These are phyloP conservation scores for Aplysia californica DNA, from an alignment of 1,140 invertebrate species.

Conservation along the genomic window DNA sequence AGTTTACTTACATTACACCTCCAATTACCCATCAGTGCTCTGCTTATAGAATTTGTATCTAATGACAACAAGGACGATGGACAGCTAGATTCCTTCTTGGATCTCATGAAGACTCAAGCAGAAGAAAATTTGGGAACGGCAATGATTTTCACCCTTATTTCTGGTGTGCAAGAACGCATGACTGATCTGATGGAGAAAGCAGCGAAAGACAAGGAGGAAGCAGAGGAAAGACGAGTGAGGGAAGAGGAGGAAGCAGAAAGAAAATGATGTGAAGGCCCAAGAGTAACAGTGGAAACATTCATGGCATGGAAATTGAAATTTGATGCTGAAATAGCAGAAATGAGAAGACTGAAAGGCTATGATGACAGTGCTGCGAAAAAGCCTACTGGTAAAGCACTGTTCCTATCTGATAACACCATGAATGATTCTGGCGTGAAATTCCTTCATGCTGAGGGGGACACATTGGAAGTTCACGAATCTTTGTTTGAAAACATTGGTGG, in stretches of 20 bases:
- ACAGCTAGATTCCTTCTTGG: slow-evolving; percentile 64
- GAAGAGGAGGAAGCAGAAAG: slow-evolving; percentile 92
- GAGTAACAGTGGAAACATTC: slow-evolving; percentile 96
- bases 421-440: too few species aligned
- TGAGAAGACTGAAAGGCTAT: slow-evolving; percentile 74
- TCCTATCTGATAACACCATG: too few species aligned
- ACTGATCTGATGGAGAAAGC: slow-evolving; percentile 73
- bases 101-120: slow-evolving; percentile 60
- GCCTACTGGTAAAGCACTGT: slow-evolving; percentile 61
- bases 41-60: slow-evolving; percentile 83
- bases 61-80: slow-evolving; percentile 82
- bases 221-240: slow-evolving; percentile 79
- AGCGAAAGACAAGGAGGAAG: slow-evolving; percentile 79
- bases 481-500: slow-evolving; percentile 93
- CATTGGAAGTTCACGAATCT: slow-evolving; percentile 92
- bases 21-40: slow-evolving; percentile 89
- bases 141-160: slow-evolving; percentile 96
- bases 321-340: slow-evolving; percentile 87
- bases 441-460: slow-evolving; percentile 75
- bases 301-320: slow-evolving; percentile 94
- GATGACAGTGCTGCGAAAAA: slow-evolving; percentile 66
- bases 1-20: slow-evolving; percentile 87
- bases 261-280: slow-evolving; percentile 94
- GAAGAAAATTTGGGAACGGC: slow-evolving; percentile 95
- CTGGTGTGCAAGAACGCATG: slow-evolving; percentile 82